A percentile compares a stretch with the other conserved stretches of the same genome.
These are phyloP conservation scores for Dissostichus mawsoni DNA, from an alignment of 2,113 vertebrate species.

Conservation along the genomic window DNA sequence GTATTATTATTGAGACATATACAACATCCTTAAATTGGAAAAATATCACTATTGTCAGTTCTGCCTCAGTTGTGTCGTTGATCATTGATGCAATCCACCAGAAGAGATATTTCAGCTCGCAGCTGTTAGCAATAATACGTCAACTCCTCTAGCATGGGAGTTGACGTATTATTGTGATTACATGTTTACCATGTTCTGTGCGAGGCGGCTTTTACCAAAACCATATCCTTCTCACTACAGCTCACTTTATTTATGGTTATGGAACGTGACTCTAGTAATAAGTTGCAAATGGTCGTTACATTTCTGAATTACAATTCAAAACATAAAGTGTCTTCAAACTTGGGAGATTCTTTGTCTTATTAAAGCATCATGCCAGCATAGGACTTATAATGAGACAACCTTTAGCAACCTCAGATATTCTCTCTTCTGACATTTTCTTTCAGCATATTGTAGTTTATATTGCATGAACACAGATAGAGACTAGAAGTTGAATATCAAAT, in stretches of 20 bases:
- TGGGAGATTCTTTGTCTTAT: background rate
- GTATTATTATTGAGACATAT: slow-evolving; percentile 5
- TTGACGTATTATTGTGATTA: slow-evolving; percentile 63
- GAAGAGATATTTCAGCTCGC: background rate
- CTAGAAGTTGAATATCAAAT: background rate
- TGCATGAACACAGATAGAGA: background rate
- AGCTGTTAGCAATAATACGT: slow-evolving; percentile 61
- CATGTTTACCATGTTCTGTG: slow-evolving; percentile 62
- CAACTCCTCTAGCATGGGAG: slow-evolving; percentile 48
- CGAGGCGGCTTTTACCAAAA: slow-evolving; percentile 38
- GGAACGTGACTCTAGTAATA: background rate
- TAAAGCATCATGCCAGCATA: background rate
- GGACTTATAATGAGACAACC: background rate
- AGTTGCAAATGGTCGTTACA: slow-evolving; percentile 15
- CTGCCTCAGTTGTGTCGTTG: slow-evolving; percentile 4
- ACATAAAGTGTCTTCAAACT: background rate
- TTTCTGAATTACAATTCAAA: slow-evolving; percentile 4
- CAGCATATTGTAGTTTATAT: background rate
- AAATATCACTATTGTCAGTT: background rate
- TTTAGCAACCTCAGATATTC: background rate
- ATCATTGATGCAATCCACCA: slow-evolving; percentile 21
- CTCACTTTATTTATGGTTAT: background rate
- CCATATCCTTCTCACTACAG: slow-evolving; percentile 33
- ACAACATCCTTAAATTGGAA: background rate
- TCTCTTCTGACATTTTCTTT: background rate